Evolutionary conservation across 1,140 invertebrate species (phyloP).

Genomic region (Drosophila auraria): DNA sequence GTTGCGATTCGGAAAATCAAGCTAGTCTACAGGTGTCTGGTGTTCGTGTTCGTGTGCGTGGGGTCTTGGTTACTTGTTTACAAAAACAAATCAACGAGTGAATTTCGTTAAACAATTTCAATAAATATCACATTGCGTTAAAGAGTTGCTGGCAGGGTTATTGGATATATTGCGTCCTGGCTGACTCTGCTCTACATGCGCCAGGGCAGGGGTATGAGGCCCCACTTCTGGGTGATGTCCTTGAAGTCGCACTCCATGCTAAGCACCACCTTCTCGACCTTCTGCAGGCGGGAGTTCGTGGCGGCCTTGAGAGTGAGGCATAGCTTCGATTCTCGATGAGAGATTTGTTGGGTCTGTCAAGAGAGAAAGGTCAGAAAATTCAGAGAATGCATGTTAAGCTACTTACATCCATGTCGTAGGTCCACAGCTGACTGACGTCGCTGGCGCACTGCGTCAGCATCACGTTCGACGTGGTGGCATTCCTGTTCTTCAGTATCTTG

Average conservation of each 20-base stretch:
- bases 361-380: not conserved
- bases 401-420: conserved; percentile 82
- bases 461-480: conserved; percentile 74
- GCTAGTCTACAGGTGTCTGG: conserved; percentile 18
- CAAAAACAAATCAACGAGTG: conserved; percentile 51
- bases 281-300: conserved; percentile 58
- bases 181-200: conserved; percentile 57
- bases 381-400: not conserved
- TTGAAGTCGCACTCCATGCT: conserved; percentile 73
- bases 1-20: not conserved
- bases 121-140: conserved; percentile 81
- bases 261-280: conserved; percentile 75
- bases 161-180: conserved; percentile 23
- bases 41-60: conserved; percentile 15
- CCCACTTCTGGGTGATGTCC: conserved; percentile 84
- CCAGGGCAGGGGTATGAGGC: conserved; percentile 81
- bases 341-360: conserved; percentile 80
- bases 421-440: conserved; percentile 73
- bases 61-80: conserved; percentile 26
- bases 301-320: conserved; percentile 79
- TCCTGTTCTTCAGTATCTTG: conserved; percentile 68
- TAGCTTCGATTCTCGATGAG: conserved; percentile 68
- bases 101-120: conserved; percentile 70
- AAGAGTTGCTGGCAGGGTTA: conserved; percentile 59
- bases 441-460: conserved; percentile 69